Percentiles rank a stretch among this genome's conserved stretches.
These are phyloP conservation scores for Mesodorylaimus sp. DNA, from an alignment of 2,888 invertebrate species.

Conservation along the genomic window DNA sequence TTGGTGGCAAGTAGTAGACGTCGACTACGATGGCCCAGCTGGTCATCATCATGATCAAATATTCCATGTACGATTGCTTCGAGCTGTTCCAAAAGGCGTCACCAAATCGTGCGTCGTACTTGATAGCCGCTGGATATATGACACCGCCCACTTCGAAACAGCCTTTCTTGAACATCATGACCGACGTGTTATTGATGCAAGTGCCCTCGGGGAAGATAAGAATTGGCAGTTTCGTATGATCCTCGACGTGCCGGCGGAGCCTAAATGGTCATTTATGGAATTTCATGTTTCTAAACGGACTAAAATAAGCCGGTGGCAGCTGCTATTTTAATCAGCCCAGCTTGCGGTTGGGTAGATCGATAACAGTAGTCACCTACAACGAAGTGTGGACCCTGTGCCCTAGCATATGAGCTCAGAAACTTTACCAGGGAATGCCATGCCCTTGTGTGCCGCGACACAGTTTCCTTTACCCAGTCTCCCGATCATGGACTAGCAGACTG, in stretches of 20 bases:
- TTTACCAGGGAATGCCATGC: too few species aligned
- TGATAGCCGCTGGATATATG: slow-evolving; percentile 95
- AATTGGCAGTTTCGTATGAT: slow-evolving; percentile 81
- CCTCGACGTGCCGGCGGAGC: slow-evolving; percentile 72
- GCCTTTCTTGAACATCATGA: slow-evolving; percentile 99
- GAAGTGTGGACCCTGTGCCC: too few species aligned
- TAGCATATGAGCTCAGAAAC: too few species aligned
- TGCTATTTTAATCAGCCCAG: too few species aligned
- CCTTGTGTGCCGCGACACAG: too few species aligned
- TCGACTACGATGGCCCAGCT: slow-evolving; percentile 99
- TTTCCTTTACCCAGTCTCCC: too few species aligned
- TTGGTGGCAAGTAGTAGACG: slow-evolving; percentile 92
- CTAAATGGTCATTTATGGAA: too few species aligned
- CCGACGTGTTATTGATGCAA: slow-evolving; percentile 97
- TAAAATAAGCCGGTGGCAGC: too few species aligned
- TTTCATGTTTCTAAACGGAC: too few species aligned
- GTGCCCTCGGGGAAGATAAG: slow-evolving; percentile 98
- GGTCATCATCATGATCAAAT: slow-evolving; percentile 79
- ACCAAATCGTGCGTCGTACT: slow-evolving; percentile 90
- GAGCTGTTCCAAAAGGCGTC: slow-evolving; percentile 99
- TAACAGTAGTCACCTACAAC: too few species aligned
- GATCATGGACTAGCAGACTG: too few species aligned
- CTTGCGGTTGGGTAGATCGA: too few species aligned
- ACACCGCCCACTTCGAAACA: slow-evolving; percentile 93
- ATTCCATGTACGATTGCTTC: slow-evolving; percentile 56